phyloP scores from a whole-genome alignment of 2,797 vertebrate species.

The Leucoraja ocellata region DNA sequence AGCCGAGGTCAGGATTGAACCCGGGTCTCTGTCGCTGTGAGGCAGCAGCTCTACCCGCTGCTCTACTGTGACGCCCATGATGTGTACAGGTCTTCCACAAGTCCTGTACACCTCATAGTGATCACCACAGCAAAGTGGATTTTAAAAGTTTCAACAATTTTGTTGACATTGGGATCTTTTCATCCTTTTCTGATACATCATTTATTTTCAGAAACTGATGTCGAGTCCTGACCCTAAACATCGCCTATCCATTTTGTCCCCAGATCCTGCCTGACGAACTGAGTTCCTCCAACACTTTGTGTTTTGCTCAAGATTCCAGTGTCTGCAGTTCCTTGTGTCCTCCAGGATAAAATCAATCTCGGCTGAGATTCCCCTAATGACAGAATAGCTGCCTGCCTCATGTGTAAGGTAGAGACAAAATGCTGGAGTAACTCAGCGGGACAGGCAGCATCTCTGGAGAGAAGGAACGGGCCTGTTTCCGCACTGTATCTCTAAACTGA shows the following conservation, averaged over 20 bases:
- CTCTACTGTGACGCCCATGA: too few relatives aligned
- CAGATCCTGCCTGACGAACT: too few relatives aligned
- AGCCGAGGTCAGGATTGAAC: too few relatives aligned
- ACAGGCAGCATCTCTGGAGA: too few relatives aligned
- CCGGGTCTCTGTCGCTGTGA: too few relatives aligned
- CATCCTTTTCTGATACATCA: neutral
- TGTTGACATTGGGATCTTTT: neutral
- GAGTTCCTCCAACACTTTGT: neutral
- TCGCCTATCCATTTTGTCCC: too few relatives aligned
- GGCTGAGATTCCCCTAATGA: neutral
- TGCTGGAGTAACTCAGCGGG: too few relatives aligned
- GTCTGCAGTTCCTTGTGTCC: neutral
- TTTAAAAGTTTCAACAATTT: neutral
- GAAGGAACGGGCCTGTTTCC: too few relatives aligned
- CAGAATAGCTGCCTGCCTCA: neutral
- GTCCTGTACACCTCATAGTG: neutral
- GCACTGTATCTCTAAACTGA: too few relatives aligned
- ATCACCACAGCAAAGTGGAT: neutral
- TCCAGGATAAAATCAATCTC: neutral
- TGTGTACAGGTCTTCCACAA: neutral
- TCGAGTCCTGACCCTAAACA: too few relatives aligned
- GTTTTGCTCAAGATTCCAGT: neutral
- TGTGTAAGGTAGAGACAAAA: neutral
- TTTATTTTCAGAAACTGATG: neutral
- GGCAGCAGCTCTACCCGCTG: too few relatives aligned